These are phyloP conservation scores for Heliconius congener DNA, from an alignment of 1,140 invertebrate species.

Conservation along the genomic window DNA sequence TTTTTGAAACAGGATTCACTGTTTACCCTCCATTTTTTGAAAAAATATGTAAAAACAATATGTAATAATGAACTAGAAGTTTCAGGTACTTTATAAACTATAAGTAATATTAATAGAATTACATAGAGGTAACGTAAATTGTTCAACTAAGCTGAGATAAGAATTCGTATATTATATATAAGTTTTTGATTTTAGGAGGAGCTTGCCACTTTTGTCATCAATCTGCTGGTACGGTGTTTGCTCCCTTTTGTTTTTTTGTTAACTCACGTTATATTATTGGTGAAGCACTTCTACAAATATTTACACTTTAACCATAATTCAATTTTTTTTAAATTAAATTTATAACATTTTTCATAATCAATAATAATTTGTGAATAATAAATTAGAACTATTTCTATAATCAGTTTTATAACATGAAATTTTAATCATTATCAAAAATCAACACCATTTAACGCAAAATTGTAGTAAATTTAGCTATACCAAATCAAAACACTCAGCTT, in stretches of 20 bases:
- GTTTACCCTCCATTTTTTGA: too few relatives aligned
- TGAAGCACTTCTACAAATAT: slow-evolving; percentile 24
- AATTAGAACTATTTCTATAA: not conserved
- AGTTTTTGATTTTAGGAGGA: slow-evolving; percentile 69
- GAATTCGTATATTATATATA: not conserved
- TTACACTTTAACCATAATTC: slow-evolving; percentile 4
- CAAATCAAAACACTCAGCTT: slow-evolving; percentile 31
- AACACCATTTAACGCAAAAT: not conserved
- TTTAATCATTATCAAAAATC: not conserved
- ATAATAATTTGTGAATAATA: too few relatives aligned
- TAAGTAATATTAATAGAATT: too few relatives aligned
- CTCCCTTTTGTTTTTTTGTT: slow-evolving; percentile 36
- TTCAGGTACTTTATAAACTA: too few relatives aligned
- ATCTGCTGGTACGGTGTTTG: slow-evolving; percentile 63
- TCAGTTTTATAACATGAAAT: not conserved
- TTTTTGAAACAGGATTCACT: too few relatives aligned
- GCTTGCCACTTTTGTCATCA: slow-evolving; percentile 72
- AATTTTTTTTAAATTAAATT: not conserved
- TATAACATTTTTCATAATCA: too few relatives aligned
- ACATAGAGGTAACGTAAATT: slow-evolving; percentile 1
- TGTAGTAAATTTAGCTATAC: not conserved
- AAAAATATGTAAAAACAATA: too few relatives aligned
- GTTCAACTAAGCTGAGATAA: slow-evolving; percentile 38
- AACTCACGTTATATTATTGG: slow-evolving; percentile 23
- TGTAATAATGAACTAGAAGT: too few relatives aligned